Base-by-base conservation (phyloP, 2,113 vertebrate species). In the Phasianus colchicus region DNA sequence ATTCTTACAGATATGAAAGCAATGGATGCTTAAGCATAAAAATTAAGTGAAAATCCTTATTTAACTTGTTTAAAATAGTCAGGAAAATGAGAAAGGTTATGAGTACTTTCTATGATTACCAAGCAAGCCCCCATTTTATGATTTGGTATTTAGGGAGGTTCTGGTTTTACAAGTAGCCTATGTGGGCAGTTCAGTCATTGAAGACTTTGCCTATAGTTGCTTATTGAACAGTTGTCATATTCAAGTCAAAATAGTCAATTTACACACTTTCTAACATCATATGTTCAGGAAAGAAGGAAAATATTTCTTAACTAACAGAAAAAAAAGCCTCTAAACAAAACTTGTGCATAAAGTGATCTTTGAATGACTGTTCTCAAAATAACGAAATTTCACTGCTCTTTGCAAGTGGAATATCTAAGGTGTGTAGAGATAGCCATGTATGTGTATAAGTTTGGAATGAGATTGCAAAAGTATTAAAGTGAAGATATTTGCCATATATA, bases 71-170 rank as follows among this genome's bases (percentile, higher is more conserved):
- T 77, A 21, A 88, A 71, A 57, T 12, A 60, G 7, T 64, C 7
- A 66, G 15, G 3, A 90, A 83, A 81, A 74, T 77, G 3, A 42
- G 13, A 48, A 54, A 3, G 16, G 11, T 5, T 15, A 2, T 73
- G 6, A 61, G 12, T 70, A 27, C 32, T 40, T 58, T 74, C 40
- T 32, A 10, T 87, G 61, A 84, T 34, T 25, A 45, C 5, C 2
- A 64, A 66, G 34, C 1, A 73, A 10, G 1, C 6, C 50, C 4
- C 64, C 20, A 13, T 7, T 0, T 1, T 3, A 15, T 67, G 15
- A 55, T 4, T 5, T 3, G 0, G 8, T 54, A 36, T 32, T 89
- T 32, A 58, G 25, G 9, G 14, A 65, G 8, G 10, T 55, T 83
- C 32, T 61, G 14, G 5, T 63, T 63, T 36, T 67, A 58, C 10